Evolutionary conservation across 2,113 vertebrate species (phyloP), one percentile per base, ranked within the genome.

Genomic region (Austrofundulus limnaeus): DNA sequence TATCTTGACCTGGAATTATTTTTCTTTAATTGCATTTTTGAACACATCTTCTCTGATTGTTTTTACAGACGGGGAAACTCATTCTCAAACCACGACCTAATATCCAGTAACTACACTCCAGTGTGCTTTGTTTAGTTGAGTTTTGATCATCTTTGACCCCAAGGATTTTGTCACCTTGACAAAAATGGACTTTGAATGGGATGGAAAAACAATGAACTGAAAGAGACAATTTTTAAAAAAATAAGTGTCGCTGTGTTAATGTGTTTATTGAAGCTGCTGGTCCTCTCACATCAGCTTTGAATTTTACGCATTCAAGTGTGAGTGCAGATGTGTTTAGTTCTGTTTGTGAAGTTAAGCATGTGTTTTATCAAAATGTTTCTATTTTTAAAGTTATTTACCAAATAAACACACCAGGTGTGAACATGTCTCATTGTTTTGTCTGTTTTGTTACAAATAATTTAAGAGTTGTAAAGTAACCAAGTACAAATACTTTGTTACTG

Each of bases 81-180:
- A 99, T 99, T 89, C 89, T 99, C 79, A 98, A 99, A 87, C 97
- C 97, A 47, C 92, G 97, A 72, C 96, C 96, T 51, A 95, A 98
- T 38, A 95, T 97, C 84, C 96, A 99, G 54, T 99, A 92, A 93
- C 82, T 16, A n/a, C 21, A 37, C 19, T 37, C 56, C 23, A 9
- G 6, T 39, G 21, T 14, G 45, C 19, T 25, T 19, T 52, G 47
- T 42, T 66, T 34, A 21, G 47, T 51, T 31, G 34, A 9, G 16
- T 34, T 14, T 45, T 31, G 31, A 41, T 52, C 16, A 13, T 39
- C 14, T 20, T 16, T 20, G 20, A 53, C 58, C 12, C 0, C 21
- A 34, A 60, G 17, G 53, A 51, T 20, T 31, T 46, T 47, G 15
- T 58, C 64, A 20, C 28, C 38, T 5, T 39, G 21, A 49, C 57